Percentiles rank a stretch among this genome's conserved stretches.
Conservation (phyloP, 2,113 vertebrate genomes). For the Anhinga anhinga region DNA sequence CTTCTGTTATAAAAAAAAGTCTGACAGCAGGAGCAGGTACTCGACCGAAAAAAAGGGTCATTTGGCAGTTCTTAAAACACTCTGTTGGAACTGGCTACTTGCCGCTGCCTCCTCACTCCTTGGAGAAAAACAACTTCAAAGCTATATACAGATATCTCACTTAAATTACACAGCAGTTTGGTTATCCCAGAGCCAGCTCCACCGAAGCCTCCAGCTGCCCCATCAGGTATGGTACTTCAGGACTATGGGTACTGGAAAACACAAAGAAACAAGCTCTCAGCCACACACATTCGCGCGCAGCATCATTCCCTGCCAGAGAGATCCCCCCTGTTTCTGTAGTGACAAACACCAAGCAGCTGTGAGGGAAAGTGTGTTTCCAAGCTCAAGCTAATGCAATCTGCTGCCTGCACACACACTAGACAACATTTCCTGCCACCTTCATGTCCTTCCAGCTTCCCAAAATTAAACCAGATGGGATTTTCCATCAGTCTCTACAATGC, state of each 20-base stretch:
- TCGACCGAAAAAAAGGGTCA: not conserved
- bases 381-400: not conserved
- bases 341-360: not conserved
- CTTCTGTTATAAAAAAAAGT: slow-evolving; percentile 29
- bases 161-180: slow-evolving; percentile 76
- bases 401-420: not conserved
- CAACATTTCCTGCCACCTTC: slow-evolving; percentile 29
- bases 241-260: slow-evolving; percentile 76
- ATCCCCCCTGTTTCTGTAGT: not conserved
- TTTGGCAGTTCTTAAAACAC: slow-evolving; percentile 39
- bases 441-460: slow-evolving; percentile 54
- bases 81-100: slow-evolving; percentile 65
- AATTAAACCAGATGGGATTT: slow-evolving; percentile 63
- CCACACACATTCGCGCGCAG: not conserved
- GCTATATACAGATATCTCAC: slow-evolving; percentile 75
- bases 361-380: not conserved
- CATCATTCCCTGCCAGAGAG: not conserved
- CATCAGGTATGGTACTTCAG: slow-evolving; percentile 78
- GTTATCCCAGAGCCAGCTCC: slow-evolving; percentile 64
- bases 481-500: not conserved
- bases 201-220: slow-evolving; percentile 37
- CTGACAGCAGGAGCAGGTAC: slow-evolving; percentile 34
- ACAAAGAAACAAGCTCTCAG: slow-evolving; percentile 4
- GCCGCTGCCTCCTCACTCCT: slow-evolving; percentile 41
- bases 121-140: slow-evolving; percentile 60